Evolutionary conservation across 2,888 invertebrate genomes (phyloP).

Genomic region (Meghimatium bilineatum): DNA sequence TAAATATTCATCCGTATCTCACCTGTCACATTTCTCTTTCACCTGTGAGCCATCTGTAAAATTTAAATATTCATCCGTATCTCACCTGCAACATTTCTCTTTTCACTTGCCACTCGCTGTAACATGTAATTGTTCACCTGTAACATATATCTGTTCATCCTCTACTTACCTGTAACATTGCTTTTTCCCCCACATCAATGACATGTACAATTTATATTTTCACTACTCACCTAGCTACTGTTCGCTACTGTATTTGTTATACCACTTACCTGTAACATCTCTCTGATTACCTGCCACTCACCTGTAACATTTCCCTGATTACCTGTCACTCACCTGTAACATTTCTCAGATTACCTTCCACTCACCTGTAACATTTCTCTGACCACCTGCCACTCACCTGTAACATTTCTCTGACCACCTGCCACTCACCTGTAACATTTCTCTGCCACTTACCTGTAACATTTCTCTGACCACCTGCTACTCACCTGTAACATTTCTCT

Average conservation of each 20-base stretch:
- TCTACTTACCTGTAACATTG: background rate
- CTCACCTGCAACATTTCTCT: slow-evolving; percentile 19
- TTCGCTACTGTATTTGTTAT: too few relatives aligned
- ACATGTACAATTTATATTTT: too few relatives aligned
- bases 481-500: background rate
- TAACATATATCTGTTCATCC: background rate
- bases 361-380: slow-evolving; percentile 15
- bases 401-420: background rate
- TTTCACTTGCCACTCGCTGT: background rate
- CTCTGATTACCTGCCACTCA: background rate
- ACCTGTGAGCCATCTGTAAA: too few relatives aligned
- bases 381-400: background rate
- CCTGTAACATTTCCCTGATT: slow-evolving; percentile 6
- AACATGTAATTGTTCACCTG: too few relatives aligned
- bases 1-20: too few relatives aligned
- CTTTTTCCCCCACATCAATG: too few relatives aligned
- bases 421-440: background rate
- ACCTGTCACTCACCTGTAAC: slow-evolving; percentile 5
- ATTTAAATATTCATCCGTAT: too few relatives aligned
- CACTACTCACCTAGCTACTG: too few relatives aligned
- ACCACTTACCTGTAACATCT: too few relatives aligned
- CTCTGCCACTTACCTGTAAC: slow-evolving; percentile 6
- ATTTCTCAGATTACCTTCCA: background rate
- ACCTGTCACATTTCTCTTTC: too few relatives aligned
- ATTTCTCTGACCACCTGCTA: background rate